A percentile compares a stretch with the other conserved stretches of the same genome.
These are phyloP conservation scores for Hormaphis cornu DNA, from an alignment of 1,140 invertebrate genomes.

Conservation along the genomic window DNA sequence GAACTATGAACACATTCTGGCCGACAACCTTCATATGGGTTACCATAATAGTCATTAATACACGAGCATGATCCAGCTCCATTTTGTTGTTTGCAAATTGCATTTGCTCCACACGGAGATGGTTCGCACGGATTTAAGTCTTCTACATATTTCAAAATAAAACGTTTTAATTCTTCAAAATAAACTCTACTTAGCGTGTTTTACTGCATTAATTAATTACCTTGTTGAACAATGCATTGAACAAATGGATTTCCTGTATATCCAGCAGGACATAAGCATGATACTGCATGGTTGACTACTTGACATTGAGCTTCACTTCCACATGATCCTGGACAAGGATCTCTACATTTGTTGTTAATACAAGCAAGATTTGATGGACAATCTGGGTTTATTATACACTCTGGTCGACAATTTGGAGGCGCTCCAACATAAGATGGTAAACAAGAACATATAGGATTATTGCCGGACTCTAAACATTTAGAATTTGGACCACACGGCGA, in stretches of 20 bases:
- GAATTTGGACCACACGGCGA: slow-evolving; percentile 74
- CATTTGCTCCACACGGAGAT: slow-evolving; percentile 58
- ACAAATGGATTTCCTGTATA: slow-evolving; percentile 68
- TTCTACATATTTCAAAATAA: slow-evolving; percentile 12
- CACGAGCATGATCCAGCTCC: slow-evolving; percentile 54
- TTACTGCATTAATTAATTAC: slow-evolving; percentile 38
- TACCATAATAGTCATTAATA: slow-evolving; percentile 52
- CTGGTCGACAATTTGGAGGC: slow-evolving; percentile 52
- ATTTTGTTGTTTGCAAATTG: slow-evolving; percentile 47
- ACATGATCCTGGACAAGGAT: slow-evolving; percentile 69
- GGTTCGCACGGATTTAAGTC: slow-evolving; percentile 48
- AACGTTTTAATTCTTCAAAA: neutral
- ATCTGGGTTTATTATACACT: slow-evolving; percentile 60
- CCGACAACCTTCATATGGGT: slow-evolving; percentile 46
- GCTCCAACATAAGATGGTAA: slow-evolving; percentile 51
- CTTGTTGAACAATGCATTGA: slow-evolving; percentile 46
- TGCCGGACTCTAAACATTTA: slow-evolving; percentile 57
- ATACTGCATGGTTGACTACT: slow-evolving; percentile 63
- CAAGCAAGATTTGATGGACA: slow-evolving; percentile 63
- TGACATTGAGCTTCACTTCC: slow-evolving; percentile 65
- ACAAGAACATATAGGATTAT: slow-evolving; percentile 62
- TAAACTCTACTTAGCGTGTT: neutral
- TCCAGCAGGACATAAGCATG: slow-evolving; percentile 62
- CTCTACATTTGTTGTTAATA: slow-evolving; percentile 61
- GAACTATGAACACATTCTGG: slow-evolving; percentile 51